Conservation (phyloP, 2,888 invertebrate species). For the Noctua fimbriata region DNA sequence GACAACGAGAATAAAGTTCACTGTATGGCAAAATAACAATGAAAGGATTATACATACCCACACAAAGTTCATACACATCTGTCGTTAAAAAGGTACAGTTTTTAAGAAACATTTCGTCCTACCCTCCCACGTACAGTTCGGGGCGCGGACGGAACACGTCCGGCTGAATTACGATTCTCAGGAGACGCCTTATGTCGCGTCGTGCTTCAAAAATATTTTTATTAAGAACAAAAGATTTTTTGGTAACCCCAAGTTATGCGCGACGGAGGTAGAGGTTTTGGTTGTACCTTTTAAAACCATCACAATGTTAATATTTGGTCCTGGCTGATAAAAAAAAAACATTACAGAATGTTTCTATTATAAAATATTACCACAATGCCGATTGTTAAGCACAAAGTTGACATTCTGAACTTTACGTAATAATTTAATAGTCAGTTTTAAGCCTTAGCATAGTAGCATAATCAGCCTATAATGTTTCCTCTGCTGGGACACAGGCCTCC, state of each 20-base stretch:
- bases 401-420: background rate
- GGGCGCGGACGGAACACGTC: constrained; percentile 59
- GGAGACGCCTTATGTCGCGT: constrained; percentile 74
- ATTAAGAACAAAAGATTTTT: constrained; percentile 79
- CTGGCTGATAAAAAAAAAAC: background rate
- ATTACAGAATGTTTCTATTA: background rate
- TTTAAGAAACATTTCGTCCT: constrained; percentile 23
- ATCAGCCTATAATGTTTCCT: too few relatives aligned
- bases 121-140: constrained; percentile 60
- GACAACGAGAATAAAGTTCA: background rate
- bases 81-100: constrained; percentile 28
- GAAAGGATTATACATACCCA: background rate
- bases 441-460: too few relatives aligned
- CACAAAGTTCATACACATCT: background rate
- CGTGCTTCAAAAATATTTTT: constrained; percentile 81
- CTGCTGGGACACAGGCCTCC: too few relatives aligned
- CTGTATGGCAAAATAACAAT: background rate
- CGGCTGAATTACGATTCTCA: constrained; percentile 61
- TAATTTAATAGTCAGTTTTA: background rate
- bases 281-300: background rate
- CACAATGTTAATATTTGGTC: background rate
- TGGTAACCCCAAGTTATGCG: constrained; percentile 65
- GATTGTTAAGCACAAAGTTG: background rate
- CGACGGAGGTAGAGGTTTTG: constrained; percentile 54
- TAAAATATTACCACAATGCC: background rate